Conservation (phyloP, 2,888 invertebrate species). For the Callinectes sapidus region DNA sequence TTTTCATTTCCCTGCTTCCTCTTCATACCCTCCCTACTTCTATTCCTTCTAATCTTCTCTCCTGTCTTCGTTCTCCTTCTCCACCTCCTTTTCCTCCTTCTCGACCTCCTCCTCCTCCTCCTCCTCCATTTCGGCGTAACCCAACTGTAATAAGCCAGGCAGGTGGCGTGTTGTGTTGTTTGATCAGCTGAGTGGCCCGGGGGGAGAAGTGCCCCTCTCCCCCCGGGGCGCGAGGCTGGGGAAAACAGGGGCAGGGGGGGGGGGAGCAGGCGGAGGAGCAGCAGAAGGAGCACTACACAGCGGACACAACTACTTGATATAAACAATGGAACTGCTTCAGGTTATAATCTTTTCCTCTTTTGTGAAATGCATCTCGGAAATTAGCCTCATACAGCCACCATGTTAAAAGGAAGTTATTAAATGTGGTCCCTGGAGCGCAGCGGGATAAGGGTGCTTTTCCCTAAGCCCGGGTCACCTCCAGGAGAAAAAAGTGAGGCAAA, state of each 20-base stretch:
- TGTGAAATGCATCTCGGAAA: slow-evolving; percentile 68
- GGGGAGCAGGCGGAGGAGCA: background rate
- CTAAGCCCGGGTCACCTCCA: slow-evolving; percentile 25
- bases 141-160: slow-evolving; percentile 51
- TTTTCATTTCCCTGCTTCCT: no score
- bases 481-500: slow-evolving; percentile 48
- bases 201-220: slow-evolving; percentile 6
- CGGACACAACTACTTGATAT: slow-evolving; percentile 66
- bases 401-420: slow-evolving; percentile 41
- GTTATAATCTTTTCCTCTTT: slow-evolving; percentile 70
- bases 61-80: background rate
- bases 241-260: background rate
- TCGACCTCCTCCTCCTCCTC: slow-evolving; percentile 22
- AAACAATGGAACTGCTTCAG: slow-evolving; percentile 67
- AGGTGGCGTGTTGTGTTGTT: slow-evolving; percentile 47
- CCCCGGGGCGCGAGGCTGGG: background rate
- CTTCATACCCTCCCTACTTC: background rate
- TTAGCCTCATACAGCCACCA: slow-evolving; percentile 63
- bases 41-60: background rate
- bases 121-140: slow-evolving; percentile 16
- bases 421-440: slow-evolving; percentile 42
- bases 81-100: background rate
- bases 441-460: slow-evolving; percentile 38
- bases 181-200: slow-evolving; percentile 50
- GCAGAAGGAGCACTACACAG: background rate